Percentiles rank a stretch among this genome's conserved stretches.
phyloP scores from a whole-genome alignment of 1,140 invertebrate genomes.

The Neelides sp. region DNA sequence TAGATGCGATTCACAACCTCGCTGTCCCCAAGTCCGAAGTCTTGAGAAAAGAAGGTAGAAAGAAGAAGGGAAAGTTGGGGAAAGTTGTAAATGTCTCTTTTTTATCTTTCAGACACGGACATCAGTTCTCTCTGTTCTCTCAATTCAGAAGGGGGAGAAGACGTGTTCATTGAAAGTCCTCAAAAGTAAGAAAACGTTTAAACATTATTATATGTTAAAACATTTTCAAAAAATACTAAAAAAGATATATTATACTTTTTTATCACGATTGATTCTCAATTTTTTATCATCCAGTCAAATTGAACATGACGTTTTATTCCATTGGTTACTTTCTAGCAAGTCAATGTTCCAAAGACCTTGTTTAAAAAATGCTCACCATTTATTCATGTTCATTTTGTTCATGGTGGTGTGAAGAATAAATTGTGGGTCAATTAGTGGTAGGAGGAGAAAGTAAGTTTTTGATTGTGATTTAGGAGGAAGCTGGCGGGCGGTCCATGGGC shows the following conservation, averaged over 20 bases:
- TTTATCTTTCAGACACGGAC: constrained; percentile 39
- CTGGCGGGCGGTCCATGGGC: constrained; percentile 17
- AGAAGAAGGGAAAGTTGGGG: neutral
- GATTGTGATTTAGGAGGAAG: too few relatives aligned
- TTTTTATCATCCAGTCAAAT: too few relatives aligned
- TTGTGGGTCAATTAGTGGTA: too few relatives aligned
- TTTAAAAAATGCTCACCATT: too few relatives aligned
- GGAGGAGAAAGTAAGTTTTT: too few relatives aligned
- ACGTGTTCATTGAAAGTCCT: constrained; percentile 38
- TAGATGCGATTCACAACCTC: constrained; percentile 31
- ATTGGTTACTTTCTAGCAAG: too few relatives aligned
- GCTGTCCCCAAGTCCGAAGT: constrained; percentile 34
- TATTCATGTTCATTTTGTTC: too few relatives aligned
- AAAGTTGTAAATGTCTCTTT: neutral
- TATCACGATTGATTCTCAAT: too few relatives aligned
- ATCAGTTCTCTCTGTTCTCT: constrained; percentile 46
- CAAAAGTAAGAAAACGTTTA: constrained; percentile 31
- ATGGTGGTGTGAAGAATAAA: neutral
- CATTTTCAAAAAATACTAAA: too few relatives aligned
- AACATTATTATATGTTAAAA: neutral
- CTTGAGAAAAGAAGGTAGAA: constrained; percentile 42
- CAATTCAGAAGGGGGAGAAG: constrained; percentile 44
- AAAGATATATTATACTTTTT: too few relatives aligned
- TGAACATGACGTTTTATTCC: too few relatives aligned
- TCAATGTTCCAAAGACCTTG: too few relatives aligned